phyloP scores from a whole-genome alignment of 2,113 vertebrate genomes.

The Nipponia nippon region DNA sequence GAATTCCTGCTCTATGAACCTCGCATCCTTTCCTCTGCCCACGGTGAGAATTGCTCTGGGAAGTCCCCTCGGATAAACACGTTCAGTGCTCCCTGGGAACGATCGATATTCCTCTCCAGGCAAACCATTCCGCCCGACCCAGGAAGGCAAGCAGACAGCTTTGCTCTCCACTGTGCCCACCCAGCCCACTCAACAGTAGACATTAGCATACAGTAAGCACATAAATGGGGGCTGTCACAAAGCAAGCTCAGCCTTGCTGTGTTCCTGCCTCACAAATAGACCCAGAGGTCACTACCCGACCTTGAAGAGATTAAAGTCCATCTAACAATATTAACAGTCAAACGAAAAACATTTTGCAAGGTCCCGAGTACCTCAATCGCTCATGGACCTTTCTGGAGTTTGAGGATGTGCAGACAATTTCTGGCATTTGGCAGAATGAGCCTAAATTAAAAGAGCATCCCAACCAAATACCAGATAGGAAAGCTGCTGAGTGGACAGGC shows the following conservation, averaged over 20 bases:
- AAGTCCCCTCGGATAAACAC: neutral
- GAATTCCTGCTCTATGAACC: neutral
- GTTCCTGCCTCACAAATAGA: neutral
- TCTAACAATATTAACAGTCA: neutral
- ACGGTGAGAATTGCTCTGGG: neutral
- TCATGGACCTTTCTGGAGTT: neutral
- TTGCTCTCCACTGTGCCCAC: neutral
- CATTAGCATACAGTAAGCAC: accelerated
- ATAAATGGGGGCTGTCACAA: neutral
- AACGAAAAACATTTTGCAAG: neutral
- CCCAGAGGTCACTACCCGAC: neutral
- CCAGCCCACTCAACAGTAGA: neutral
- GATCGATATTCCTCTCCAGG: accelerated
- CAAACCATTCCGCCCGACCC: neutral
- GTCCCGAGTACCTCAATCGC: accelerated
- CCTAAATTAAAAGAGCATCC: neutral
- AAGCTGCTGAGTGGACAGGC: neutral
- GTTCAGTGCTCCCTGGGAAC: neutral
- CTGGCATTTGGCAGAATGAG: neutral
- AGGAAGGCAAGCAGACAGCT: neutral
- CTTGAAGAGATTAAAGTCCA: neutral
- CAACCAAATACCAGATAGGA: neutral
- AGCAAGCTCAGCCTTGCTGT: accelerated
- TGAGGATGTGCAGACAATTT: neutral
- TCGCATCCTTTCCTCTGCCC: neutral